These are phyloP conservation scores for Rhinatrema bivittatum DNA, from an alignment of 2,797 vertebrate species.

Conservation along the genomic window DNA sequence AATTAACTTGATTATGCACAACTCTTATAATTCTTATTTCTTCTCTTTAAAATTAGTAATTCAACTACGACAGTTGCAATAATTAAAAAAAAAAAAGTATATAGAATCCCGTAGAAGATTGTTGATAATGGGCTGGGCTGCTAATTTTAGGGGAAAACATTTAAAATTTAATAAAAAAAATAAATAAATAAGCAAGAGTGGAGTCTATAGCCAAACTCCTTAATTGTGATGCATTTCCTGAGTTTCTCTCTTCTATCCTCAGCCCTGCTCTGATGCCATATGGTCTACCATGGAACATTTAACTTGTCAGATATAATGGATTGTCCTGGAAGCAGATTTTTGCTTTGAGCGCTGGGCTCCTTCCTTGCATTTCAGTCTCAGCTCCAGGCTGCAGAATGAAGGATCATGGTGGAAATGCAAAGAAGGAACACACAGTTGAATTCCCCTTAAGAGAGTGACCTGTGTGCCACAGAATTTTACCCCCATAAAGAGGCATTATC, in stretches of 20 bases:
- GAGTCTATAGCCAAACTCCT: constrained; percentile 66
- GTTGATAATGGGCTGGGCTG: neutral
- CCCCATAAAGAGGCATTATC: constrained; percentile 59
- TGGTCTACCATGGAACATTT: constrained; percentile 98
- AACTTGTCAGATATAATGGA: constrained; percentile 98
- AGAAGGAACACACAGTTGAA: constrained; percentile 49
- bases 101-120: too few species aligned
- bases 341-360: constrained; percentile 85
- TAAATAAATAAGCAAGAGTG: constrained; percentile 47
- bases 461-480: constrained; percentile 52
- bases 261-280: constrained; percentile 76
- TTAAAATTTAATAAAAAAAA: constrained; percentile 23
- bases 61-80: too few species aligned
- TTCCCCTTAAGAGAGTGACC: constrained; percentile 65
- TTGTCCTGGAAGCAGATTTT: constrained; percentile 95
- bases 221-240: constrained; percentile 81
- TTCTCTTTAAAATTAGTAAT: too few species aligned
- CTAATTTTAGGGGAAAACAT: constrained; percentile 2
- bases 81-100: too few species aligned
- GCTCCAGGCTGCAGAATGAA: constrained; percentile 78
- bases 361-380: constrained; percentile 63
- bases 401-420: constrained; percentile 64
- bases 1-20: too few species aligned
- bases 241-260: constrained; percentile 58
- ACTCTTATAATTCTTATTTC: too few species aligned